Evolutionary conservation across 2,113 vertebrate genomes (phyloP), one percentile per base, ranked within the genome.

Genomic region (Lanius ludovicianus): DNA sequence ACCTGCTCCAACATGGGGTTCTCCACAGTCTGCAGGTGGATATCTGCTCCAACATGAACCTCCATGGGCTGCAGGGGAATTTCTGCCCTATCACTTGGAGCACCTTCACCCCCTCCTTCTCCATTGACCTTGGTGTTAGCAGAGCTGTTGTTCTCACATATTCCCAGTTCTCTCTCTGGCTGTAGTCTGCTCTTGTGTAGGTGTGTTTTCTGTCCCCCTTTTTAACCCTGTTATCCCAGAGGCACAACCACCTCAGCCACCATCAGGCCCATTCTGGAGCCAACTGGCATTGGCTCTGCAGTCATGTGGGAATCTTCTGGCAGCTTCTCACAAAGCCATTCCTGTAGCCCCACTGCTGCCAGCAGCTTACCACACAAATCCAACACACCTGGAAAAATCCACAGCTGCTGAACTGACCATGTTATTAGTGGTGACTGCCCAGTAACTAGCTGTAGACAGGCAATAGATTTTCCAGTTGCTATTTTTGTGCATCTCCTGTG

Each of bases 1-100:
- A 27, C 3, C 33, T 46, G 14, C 27, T 46, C 39, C 55, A 69
- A 0, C 5, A 1, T 13, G 23, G 22, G 8, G 8, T 6, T 44
- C 28, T 70, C 33, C n/a, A 20, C 9, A 31, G 46, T 15, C 44
- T 52, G 37, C 33, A 25, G 22, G 20, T 42, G 25, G 35, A 42
- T 55, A 16, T 25, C 53, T 68, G 13, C 31, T 77, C 27, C 27
- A 33, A 4, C 12, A 10, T 15, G 33, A 23, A 37, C 22, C 42
- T 64, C 14, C 7, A 7, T 9, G 5, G 16, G 13, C 23, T 75
- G 60, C 31, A 67, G 46, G 19, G 19, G 13, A 67, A 46, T 30
- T 50, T 39, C 37, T 59, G 44, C 55, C 46, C n/a, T 19, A 33
- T 20, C 19, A 24, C 39, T 25, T 24, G 33, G 12, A 39, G 2